These are phyloP conservation scores for Sus scrofa DNA, from an alignment of 2,113 vertebrate genomes.

Conservation along the genomic window DNA sequence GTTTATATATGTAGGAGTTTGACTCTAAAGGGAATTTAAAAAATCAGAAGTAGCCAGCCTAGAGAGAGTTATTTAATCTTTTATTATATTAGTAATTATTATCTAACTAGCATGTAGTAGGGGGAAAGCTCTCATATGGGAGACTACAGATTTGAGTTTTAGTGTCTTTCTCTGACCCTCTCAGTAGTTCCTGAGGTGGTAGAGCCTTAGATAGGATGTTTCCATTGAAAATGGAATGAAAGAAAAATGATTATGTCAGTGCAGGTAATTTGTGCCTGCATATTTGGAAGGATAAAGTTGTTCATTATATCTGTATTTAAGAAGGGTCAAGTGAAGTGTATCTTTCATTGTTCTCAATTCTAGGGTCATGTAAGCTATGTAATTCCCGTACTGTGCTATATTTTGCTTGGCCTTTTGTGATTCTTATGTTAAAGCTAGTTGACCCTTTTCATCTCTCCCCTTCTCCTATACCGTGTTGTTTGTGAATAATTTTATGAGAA, in stretches of 20 bases:
- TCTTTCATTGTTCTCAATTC: neutral
- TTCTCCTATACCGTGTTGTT: neutral
- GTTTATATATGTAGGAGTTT: neutral
- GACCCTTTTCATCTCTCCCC: neutral
- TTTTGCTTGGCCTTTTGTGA: constrained; percentile 31
- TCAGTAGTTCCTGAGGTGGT: neutral
- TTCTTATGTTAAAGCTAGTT: neutral
- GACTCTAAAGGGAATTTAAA: neutral
- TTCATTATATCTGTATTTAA: neutral
- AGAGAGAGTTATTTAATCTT: neutral
- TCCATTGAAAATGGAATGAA: neutral
- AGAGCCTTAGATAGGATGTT: neutral
- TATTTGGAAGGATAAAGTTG: constrained; percentile 22
- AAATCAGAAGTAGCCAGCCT: neutral
- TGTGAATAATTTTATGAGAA: constrained; percentile 35
- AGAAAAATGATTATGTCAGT: neutral
- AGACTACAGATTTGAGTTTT: constrained; percentile 32
- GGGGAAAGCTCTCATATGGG: neutral
- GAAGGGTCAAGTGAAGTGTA: neutral
- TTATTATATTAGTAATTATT: neutral
- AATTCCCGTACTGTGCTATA: neutral
- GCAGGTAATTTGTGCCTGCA: neutral
- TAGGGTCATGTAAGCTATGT: neutral
- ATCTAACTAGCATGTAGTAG: neutral
- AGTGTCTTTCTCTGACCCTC: neutral